Evolutionary conservation across 2,888 invertebrate species (phyloP), one percentile per base, ranked within the genome.

Genomic region (Julus scanicus): DNA sequence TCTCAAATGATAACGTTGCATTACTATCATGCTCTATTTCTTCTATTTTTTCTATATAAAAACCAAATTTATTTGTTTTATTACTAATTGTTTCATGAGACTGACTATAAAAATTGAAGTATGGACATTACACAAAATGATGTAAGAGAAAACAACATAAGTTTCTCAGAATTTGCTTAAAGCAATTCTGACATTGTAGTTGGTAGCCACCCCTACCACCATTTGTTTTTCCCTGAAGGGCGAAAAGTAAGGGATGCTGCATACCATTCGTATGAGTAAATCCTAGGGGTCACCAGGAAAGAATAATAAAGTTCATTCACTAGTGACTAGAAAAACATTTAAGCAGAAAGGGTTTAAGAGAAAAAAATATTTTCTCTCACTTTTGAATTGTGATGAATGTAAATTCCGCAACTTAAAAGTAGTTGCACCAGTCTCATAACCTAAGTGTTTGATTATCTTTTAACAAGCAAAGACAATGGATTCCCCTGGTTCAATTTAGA

Each of bases 261-360:
- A 20, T 80, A 20, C 80, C 80, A 80, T 80, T 80, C 80, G 13
- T 11, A 37, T 80, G 80, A 71, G n/a, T n/a, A 13, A 71, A 71
- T 71, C 71, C 29, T 71, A 29, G 37, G 80, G 80, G 80, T 80
- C 80, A 80, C 29, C 80, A 80, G 80, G 80, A 80, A 80, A 80
- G 80, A 80, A 80, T 37, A 80, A 80, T 13, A 80, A 80, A 80
- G 80, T 80, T 80, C 80, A 80, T 80, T 80, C 80, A 80, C 80
- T 80, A 29, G 29, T 80, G 37, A 80, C 80, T 80, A 29, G 29
- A 29, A 80, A 80, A 80, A 80, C 80, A 80, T 11, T 80, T 6
- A 2, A 71, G 71, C 17, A 15, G 17, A 53, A 71, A n/a, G 29
- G 71, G 71, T 29, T 20, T 29, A 11, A 5, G 29, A 71, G 29